phyloP scores from a whole-genome alignment of 2,888 invertebrate genomes.

The Eupeodes luniger region DNA sequence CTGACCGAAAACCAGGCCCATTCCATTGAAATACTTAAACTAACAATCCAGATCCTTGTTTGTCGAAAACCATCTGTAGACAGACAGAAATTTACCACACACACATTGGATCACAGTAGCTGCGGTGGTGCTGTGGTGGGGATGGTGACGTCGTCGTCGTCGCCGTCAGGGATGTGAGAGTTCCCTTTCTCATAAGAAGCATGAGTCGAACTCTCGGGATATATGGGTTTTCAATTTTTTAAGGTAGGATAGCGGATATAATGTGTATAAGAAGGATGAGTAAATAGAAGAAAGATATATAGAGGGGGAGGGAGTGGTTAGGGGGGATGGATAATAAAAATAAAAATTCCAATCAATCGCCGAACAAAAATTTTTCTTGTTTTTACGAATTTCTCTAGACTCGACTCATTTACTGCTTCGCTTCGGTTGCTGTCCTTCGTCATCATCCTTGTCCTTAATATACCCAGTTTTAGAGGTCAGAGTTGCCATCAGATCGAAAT shows the following conservation, averaged over 20 bases:
- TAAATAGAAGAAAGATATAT: no score
- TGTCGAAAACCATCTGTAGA: slow-evolving; percentile 72
- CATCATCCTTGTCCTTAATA: background rate
- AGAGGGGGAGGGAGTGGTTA: background rate
- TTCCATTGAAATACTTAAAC: slow-evolving; percentile 66
- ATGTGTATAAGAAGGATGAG: slow-evolving; percentile 27
- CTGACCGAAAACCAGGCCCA: slow-evolving; percentile 59
- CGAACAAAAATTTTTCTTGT: slow-evolving; percentile 76
- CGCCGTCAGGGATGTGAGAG: background rate
- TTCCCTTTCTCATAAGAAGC: slow-evolving; percentile 47
- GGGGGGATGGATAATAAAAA: slow-evolving; percentile 58
- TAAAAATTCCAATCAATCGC: slow-evolving; percentile 76
- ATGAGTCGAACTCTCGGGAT: slow-evolving; percentile 55
- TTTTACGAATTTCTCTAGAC: slow-evolving; percentile 67
- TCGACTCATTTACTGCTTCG: slow-evolving; percentile 69
- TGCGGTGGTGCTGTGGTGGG: background rate
- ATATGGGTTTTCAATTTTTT: slow-evolving; percentile 70
- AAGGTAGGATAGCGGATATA: slow-evolving; percentile 57
- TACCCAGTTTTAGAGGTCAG: background rate
- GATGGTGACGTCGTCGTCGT: background rate
- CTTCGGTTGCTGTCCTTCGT: slow-evolving; percentile 15
- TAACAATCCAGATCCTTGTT: slow-evolving; percentile 73
- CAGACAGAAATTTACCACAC: slow-evolving; percentile 74
- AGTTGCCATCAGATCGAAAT: background rate
- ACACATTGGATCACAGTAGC: slow-evolving; percentile 16